Evolutionary conservation across 53 echinoderm and acorn worm species (phyloP), one percentile per base, ranked within the genome.

Genomic region (Echinometra lucunter): DNA sequence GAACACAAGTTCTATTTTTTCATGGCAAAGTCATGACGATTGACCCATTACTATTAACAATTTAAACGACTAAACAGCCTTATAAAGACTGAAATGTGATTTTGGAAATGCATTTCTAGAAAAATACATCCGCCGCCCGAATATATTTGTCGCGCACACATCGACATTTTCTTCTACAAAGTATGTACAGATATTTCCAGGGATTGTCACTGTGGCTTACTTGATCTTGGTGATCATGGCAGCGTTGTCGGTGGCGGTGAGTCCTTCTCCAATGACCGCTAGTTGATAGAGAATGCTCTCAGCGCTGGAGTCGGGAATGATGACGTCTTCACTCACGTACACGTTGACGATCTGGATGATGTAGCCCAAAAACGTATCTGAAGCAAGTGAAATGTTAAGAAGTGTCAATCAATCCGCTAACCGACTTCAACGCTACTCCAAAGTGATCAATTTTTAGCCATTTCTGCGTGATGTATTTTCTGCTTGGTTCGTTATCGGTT

Each of bases 351-450:
- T 93, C 38, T 91, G 91, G 8, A 49, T 66, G 1, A 96, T 58
- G 45, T 95, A 94, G 40, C 57, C 94, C 28, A 97, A 90, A 82
- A 97, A 95, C 25, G 82, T 66, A 95, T 89, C 98, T 98, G 90
- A 42, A 21, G 45, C 58, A 60, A 82, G 2, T 63, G 63, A 55
- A 95, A 92, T 27, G 13, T 13, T 10, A 78, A 5, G 85, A 8
- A 25, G 58, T 25, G 19, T 38, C 19, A 78, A 42, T 19, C 32
- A 15, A 7, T 13, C 56, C 13, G 56, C 8, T 56, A 9, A 56
- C 56, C 8, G 56, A 13, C 56, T n/a, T n/a, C n/a, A n/a, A n/a
- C n/a, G n/a, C n/a, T n/a, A n/a, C n/a, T n/a, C n/a, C n/a, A n/a
- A n/a, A n/a, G n/a, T n/a, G n/a, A n/a, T n/a, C n/a, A n/a, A n/a